Evolutionary conservation across 2,113 vertebrate genomes (phyloP), one percentile per base, ranked within the genome.

Genomic region (Urocynchramus pylzowi): DNA sequence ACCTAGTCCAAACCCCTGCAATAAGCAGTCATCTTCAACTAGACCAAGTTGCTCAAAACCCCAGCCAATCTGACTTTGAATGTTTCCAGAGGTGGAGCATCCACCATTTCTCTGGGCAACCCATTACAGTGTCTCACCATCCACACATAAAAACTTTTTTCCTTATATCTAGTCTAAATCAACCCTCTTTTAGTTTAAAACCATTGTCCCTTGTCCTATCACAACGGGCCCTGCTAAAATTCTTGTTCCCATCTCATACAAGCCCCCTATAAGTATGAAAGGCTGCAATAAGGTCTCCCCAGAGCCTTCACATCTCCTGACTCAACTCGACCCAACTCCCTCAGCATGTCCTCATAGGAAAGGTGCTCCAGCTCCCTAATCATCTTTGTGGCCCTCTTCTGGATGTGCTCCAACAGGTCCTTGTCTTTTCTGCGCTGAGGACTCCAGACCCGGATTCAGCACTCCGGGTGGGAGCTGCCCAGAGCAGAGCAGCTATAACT

Each of bases 251-350:
- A 37, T 70, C 33, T 84, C 37, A 39, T 39, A 15, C 7, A 64
- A 44, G 23, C 5, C 37, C 27, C 42, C 35, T 41, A 9, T 31
- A 33, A 42, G 22, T 39, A 50, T 7, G 27, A 49, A 69, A 70
- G 35, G 37, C 39, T 60, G 39, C 60, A 35, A 17, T 28, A 35
- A 42, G 26, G 13, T 61, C n/a, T 61, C 26, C 17, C 15, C 39
- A 31, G 30, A 71, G 37, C 37, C 28, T n/a, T 21, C 23, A 18
- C 33, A 12, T 52, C 69, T n/a, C 52, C 30, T 52, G 37, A 39
- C 15, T 41, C 5, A 9, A 33, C 13, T 33, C 7, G 6, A 50
- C 35, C 31, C 0, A 0, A 60, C 14, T 52, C 18, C 37, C 37
- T 77, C 37, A 68, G 28, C 22, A 21, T 10, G 37, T 52, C 14